phyloP scores from a whole-genome alignment of 2,113 vertebrate genomes.

The Eulacestoma nigropectus region DNA sequence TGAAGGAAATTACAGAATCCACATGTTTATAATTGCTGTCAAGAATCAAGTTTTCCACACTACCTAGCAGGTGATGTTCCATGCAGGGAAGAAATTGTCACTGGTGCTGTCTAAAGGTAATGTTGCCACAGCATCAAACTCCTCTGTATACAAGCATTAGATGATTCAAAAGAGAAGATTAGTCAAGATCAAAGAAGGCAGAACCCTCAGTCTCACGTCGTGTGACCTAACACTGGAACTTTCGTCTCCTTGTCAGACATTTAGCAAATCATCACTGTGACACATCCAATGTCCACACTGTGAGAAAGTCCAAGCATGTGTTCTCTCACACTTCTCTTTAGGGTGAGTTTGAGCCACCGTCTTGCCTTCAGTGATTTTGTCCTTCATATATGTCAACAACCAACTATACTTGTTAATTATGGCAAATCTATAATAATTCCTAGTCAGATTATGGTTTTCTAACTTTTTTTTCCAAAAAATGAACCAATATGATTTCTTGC shows the following conservation, averaged over 20 bases:
- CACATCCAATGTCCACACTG: not conserved
- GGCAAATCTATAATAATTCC: not conserved
- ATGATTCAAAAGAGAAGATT: slow-evolving; percentile 1
- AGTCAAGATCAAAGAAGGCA: slow-evolving; percentile 11
- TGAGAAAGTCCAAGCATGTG: slow-evolving; percentile 17
- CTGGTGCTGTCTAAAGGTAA: not conserved
- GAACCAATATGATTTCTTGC: not conserved
- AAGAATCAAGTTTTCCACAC: not conserved
- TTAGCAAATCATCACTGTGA: slow-evolving; percentile 17
- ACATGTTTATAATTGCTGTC: not conserved
- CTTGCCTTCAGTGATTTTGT: not conserved
- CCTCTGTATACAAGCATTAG: not conserved
- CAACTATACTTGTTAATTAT: not conserved
- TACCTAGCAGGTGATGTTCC: not conserved
- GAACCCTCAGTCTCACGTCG: not conserved
- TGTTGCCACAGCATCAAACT: not conserved
- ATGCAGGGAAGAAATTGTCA: not conserved
- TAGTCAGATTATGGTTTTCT: not conserved
- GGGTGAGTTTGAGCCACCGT: not conserved
- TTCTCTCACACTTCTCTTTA: not conserved
- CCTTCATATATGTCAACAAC: not conserved
- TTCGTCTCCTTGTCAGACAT: not conserved
- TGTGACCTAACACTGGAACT: not conserved
- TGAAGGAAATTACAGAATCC: not conserved
- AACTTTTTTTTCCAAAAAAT: not conserved